Evolutionary conservation across 2,888 invertebrate genomes (phyloP), one percentile per base, ranked within the genome.

Genomic region (Meghimatium bilineatum): DNA sequence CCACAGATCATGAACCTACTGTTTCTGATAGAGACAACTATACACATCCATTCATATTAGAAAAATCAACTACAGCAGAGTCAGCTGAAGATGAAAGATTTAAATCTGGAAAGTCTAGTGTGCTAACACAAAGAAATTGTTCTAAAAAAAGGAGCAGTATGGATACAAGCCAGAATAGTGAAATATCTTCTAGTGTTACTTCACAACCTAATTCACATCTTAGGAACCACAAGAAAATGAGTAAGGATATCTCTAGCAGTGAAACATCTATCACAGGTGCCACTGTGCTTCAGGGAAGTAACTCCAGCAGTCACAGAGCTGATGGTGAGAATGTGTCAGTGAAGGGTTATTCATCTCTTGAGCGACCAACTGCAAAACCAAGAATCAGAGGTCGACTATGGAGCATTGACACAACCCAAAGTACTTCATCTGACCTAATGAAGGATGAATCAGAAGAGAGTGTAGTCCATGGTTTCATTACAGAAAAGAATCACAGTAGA

Each of bases 11-110:
- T 56, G 36, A 75, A 36, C 26, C n/a, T 26, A 36, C 34, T 23
- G n/a, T 32, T 80, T 56, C 38, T n/a, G 32, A 60, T 20, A 36
- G 32, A 75, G 38, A 36, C 12, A 63, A 44, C 2, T 32, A 49
- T 49, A 29, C 67, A 29, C 17, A 69, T 38, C 63, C 72, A 8
- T 36, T 75, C 1, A 38, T 36, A 36, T 52, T n/a, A 23, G 66
- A 44, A 26, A 60, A 71, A 38, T 72, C 81, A 44, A 71, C 77
- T 32, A 75, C 63, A 32, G 80, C 71, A 69, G 83, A 85, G 36
- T 12, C 29, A 10, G 32, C 20, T 69, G 56, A 75, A 29, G 34
- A 79, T n/a, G 80, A 29, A 0, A 63, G 72, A 49, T 26, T n/a
- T 29, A 38, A 17, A 26, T n/a, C 75, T 38, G 80, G 66, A 26